phyloP scores from a whole-genome alignment of 2,797 vertebrate genomes.

The Oryzias dopingdopingensis region DNA sequence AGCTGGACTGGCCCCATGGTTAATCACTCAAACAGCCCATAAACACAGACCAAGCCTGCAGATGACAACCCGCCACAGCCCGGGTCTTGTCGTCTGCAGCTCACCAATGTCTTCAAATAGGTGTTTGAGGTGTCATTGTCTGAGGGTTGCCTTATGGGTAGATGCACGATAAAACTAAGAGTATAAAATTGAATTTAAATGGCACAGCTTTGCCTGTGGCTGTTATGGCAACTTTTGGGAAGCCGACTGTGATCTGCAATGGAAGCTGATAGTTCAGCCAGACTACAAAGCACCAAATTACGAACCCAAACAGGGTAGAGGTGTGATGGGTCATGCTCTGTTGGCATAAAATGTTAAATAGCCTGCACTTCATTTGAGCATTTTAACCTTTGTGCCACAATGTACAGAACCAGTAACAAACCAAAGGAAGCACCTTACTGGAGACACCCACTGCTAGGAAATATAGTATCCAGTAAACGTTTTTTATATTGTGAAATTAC shows the following conservation, averaged over 20 bases:
- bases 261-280: not conserved
- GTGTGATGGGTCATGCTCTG: not conserved
- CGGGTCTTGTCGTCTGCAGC: conserved; percentile 56
- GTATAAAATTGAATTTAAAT: conserved; percentile 68
- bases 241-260: conserved; percentile 14
- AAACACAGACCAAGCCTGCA: conserved; percentile 67
- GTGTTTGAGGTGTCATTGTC: conserved; percentile 71
- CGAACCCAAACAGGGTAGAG: not conserved
- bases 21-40: conserved; percentile 68
- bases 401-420: too few relatives aligned
- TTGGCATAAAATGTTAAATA: too few relatives aligned
- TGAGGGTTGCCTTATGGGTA: conserved; percentile 67
- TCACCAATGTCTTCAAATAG: conserved; percentile 67
- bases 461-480: too few relatives aligned
- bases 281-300: not conserved
- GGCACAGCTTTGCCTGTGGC: conserved; percentile 59
- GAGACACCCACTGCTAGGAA: too few relatives aligned
- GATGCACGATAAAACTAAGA: conserved; percentile 67
- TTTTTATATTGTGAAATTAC: too few relatives aligned
- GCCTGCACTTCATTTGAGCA: too few relatives aligned
- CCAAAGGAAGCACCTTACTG: too few relatives aligned
- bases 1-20: conserved; percentile 59
- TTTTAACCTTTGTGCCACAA: too few relatives aligned
- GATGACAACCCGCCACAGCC: conserved; percentile 68
- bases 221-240: conserved; percentile 48